Evolutionary conservation across 2,113 vertebrate species (phyloP).

Genomic region (Sterna hirundo): DNA sequence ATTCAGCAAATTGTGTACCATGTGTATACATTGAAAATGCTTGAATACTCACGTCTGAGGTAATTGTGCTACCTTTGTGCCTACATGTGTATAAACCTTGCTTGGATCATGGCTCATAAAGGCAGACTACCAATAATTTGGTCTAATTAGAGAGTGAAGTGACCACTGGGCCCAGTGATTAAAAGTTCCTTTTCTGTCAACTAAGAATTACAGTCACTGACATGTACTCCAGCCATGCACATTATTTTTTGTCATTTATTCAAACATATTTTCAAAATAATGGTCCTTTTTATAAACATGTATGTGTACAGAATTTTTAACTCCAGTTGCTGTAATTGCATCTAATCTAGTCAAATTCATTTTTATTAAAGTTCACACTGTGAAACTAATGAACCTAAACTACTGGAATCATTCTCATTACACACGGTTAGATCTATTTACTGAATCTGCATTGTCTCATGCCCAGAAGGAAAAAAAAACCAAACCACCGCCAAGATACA

Average conservation of each 20-base stretch:
- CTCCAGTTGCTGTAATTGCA: constrained; percentile 44
- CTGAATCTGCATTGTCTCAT: not conserved
- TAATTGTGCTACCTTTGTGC: not conserved
- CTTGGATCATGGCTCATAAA: not conserved
- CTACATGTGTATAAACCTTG: not conserved
- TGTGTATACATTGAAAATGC: not conserved
- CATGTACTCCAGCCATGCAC: not conserved
- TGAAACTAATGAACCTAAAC: constrained; percentile 57
- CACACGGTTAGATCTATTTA: not conserved
- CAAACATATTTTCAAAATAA: not conserved
- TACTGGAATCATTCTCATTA: constrained; percentile 14
- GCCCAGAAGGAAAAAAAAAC: not conserved
- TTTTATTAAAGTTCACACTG: constrained; percentile 57
- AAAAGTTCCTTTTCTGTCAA: not conserved
- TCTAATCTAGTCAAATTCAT: constrained; percentile 31
- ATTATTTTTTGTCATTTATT: not conserved
- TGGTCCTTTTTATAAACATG: not conserved
- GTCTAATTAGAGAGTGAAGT: not conserved
- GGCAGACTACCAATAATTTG: not conserved
- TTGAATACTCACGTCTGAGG: not conserved
- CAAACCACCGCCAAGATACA: not conserved
- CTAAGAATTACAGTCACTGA: not conserved
- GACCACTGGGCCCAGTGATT: not conserved
- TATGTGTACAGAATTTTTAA: constrained; percentile 17
- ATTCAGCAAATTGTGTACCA: not conserved